These are phyloP conservation scores for Enteromius thamalakanensis DNA, from an alignment of 2,797 vertebrate species.

Conservation along the genomic window DNA sequence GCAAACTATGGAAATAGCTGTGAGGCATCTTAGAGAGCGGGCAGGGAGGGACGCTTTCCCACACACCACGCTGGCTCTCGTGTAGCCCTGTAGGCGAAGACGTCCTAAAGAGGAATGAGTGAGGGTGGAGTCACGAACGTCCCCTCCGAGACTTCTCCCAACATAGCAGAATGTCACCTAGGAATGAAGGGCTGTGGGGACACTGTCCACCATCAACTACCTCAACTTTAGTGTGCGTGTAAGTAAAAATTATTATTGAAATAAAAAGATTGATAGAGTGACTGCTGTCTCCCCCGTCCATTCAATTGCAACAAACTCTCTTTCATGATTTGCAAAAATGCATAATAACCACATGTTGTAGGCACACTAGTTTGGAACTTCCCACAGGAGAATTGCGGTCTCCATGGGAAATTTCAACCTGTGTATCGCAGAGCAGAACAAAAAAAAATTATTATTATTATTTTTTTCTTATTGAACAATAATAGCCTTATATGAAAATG, in stretches of 20 bases:
- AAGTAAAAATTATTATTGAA: neutral
- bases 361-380: neutral
- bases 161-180: neutral
- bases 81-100: slow-evolving; percentile 44
- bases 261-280: neutral
- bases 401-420: neutral
- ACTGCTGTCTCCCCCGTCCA: neutral
- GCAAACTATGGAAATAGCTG: slow-evolving; percentile 70
- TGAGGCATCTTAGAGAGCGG: slow-evolving; percentile 57
- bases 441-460: neutral
- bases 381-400: neutral
- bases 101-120: slow-evolving; percentile 36
- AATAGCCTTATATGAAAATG: too few species aligned
- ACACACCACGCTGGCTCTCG: slow-evolving; percentile 41
- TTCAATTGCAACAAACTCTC: neutral
- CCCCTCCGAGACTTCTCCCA: neutral
- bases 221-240: neutral
- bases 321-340: neutral
- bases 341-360: neutral
- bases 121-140: slow-evolving; percentile 38
- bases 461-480: neutral
- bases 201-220: neutral
- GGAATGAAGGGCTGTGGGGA: neutral
- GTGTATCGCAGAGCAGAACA: neutral
- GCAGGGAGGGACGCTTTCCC: slow-evolving; percentile 51